These are phyloP conservation scores for Luffia ferchaultella DNA, from an alignment of 2,888 invertebrate genomes.

Conservation along the genomic window DNA sequence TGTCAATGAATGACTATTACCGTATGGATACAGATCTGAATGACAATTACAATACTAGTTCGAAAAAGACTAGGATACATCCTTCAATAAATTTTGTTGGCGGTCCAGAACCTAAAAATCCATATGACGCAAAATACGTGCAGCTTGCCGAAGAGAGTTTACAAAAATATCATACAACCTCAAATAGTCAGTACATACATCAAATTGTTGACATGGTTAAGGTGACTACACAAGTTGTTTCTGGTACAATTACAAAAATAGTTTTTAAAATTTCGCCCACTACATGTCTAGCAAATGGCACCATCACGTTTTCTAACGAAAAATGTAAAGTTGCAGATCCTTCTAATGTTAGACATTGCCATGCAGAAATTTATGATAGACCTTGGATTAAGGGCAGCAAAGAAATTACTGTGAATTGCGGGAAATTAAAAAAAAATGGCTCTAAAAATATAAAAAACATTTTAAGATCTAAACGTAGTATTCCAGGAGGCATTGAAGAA, in stretches of 20 bases:
- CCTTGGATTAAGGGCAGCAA: constrained; percentile 49
- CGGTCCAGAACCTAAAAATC: constrained; percentile 1
- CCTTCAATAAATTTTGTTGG: no score
- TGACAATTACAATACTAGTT: no score
- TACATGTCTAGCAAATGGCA: background rate
- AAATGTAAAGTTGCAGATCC: background rate
- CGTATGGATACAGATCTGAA: no score
- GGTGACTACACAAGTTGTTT: constrained; percentile 52
- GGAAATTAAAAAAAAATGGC: constrained; percentile 10
- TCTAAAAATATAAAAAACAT: background rate
- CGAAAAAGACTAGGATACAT: no score
- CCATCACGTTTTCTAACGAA: background rate
- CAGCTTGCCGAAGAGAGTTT: constrained; percentile 25
- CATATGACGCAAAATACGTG: constrained; percentile 19
- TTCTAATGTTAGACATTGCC: constrained; percentile 24
- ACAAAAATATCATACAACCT: constrained; percentile 1
- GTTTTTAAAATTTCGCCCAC: constrained; percentile 3
- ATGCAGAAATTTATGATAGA: constrained; percentile 54
- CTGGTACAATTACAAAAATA: constrained; percentile 43
- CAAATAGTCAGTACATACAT: constrained; percentile 26
- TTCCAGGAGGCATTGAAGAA: background rate
- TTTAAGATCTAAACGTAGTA: background rate
- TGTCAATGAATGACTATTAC: background rate
- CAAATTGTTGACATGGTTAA: constrained; percentile 24
- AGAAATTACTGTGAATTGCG: constrained; percentile 39